Percentiles rank a stretch among this genome's conserved stretches.
Conservation (phyloP, 2,113 vertebrate genomes). For the Calyptommatus sinebrachiatus region DNA sequence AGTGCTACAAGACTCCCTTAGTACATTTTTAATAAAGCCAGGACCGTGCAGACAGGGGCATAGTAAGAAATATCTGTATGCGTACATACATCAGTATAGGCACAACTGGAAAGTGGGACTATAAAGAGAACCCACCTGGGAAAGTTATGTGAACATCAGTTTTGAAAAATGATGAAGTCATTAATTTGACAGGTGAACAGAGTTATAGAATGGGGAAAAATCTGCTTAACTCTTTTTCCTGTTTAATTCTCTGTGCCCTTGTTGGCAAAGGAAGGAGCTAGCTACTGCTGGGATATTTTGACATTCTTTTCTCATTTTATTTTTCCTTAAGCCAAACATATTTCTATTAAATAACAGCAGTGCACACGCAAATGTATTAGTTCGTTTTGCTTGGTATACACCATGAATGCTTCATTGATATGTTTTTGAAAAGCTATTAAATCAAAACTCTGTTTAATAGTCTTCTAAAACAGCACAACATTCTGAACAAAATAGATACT, state of each 20-base stretch:
- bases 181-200: background rate
- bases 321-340: background rate
- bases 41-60: no score
- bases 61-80: no score
- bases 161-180: background rate
- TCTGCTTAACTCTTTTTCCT: background rate
- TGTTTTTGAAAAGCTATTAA: background rate
- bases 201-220: background rate
- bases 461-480: background rate
- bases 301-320: background rate
- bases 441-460: constrained; percentile 3
- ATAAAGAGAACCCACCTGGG: background rate
- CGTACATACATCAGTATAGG: background rate
- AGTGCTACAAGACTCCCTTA: no score
- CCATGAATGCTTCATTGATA: constrained; percentile 1
- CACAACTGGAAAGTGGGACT: background rate
- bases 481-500: constrained; percentile 17
- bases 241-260: background rate
- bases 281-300: background rate
- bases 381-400: background rate
- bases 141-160: background rate
- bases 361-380: fast-evolving
- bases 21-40: no score
- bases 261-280: background rate
- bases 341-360: background rate